Base-by-base conservation (phyloP, 2,888 invertebrate genomes). In the Spisula solida region DNA sequence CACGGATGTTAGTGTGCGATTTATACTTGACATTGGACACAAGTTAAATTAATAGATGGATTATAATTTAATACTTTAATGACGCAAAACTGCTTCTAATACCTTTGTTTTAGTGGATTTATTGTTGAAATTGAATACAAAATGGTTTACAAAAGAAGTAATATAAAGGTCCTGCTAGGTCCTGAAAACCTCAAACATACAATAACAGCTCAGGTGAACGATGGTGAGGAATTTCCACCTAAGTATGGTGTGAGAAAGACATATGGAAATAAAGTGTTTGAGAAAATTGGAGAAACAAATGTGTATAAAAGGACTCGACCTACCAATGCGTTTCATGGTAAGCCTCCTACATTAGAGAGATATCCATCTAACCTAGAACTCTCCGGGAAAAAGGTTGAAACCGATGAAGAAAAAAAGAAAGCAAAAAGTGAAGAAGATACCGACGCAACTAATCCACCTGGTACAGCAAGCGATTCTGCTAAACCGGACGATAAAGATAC, bases 291-390 rank as follows among this genome's bases (percentile, higher is more conserved):
- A 14, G 93, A 93, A 16, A 85, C 90, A 0, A 91, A 92, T 70
- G 88, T 93, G 12, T 93, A 90, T 83, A 93, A 93, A 87, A 82
- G 93, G 82, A 93, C 93, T 16, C 81, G 93, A 31, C 90, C 92
- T 10, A 79, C 82, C n/a, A 81, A 86, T 51, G 70, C 84, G 2
- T 85, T 88, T n/a, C 87, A 88, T 25, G 88, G 82, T 31, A 66
- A 82, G 81, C 89, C 88, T 20, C 85, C 75, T 10, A 34, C 75
- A 25, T 66, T 88, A 60, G 91, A 88, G 75, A 81, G 92, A 75
- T 92, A 87, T 82, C 93, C 92, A 1, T 91, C 92, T 12, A 88
- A 91, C 20, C 87, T 93, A 55, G 86, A 91, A 81, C 88, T 93
- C 18, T 90, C 93, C 2, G 93, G 93, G 1, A 92, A 83, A 48